Evolutionary conservation across 1,140 invertebrate species (phyloP).

Genomic region (Zophobas morio): DNA sequence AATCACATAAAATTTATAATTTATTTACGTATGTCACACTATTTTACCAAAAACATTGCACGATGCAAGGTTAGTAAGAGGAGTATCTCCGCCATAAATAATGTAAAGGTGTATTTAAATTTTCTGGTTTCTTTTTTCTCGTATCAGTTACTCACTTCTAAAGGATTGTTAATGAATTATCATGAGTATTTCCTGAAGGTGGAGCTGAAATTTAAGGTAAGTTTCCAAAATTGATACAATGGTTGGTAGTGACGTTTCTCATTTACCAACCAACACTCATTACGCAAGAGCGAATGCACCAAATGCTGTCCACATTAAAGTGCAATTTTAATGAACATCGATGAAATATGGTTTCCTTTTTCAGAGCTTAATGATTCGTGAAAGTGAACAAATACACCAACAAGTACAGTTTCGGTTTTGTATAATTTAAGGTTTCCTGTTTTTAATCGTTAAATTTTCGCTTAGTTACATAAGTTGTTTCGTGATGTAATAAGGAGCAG

Average conservation of each 20-base stretch:
- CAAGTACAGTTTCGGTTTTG: not conserved
- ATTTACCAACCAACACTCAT: not conserved
- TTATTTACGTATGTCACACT: no score
- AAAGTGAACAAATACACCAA: constrained; percentile 5
- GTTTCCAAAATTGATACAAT: not conserved
- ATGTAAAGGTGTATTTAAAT: no score
- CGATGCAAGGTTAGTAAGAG: no score
- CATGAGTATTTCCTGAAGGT: no score
- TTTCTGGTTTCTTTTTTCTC: no score
- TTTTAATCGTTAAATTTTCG: constrained; percentile 8
- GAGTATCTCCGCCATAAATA: no score
- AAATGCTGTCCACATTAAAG: not conserved
- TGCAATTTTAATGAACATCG: constrained; percentile 11
- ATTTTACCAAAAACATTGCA: no score
- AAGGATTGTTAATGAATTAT: no score
- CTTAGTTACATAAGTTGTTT: constrained; percentile 9
- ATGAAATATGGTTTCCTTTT: constrained; percentile 13
- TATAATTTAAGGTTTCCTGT: not conserved
- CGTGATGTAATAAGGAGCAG: not conserved
- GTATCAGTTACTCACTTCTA: no score
- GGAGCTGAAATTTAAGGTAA: no score
- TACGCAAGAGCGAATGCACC: not conserved
- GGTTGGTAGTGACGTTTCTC: not conserved
- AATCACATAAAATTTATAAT: no score
- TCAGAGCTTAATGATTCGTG: constrained; percentile 2